Percentiles rank a stretch among this genome's conserved stretches.
These are phyloP conservation scores for Lypha dubia DNA, from an alignment of 2,888 invertebrate species.

Conservation along the genomic window DNA sequence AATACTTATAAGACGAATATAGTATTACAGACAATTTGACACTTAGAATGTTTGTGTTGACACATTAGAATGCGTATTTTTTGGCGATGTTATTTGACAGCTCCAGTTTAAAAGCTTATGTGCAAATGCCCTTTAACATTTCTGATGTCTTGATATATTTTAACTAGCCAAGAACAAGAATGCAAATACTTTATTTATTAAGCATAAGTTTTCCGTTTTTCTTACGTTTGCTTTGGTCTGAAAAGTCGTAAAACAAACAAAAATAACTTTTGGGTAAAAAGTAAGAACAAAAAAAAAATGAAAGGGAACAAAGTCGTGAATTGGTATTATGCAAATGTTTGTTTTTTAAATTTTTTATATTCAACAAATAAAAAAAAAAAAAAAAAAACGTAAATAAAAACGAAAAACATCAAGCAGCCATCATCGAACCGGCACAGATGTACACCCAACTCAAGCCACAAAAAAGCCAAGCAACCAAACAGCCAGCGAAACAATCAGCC, in stretches of 20 bases:
- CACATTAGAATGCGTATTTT: not conserved
- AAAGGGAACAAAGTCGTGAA: conserved; percentile 20
- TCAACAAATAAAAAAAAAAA: not conserved
- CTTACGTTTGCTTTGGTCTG: conserved; percentile 11
- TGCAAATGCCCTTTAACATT: conserved; percentile 27
- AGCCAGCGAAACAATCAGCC: conserved; percentile 26
- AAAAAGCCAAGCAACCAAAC: conserved; percentile 41
- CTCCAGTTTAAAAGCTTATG: conserved; percentile 11
- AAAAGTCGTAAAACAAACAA: too few species aligned
- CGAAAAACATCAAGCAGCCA: not conserved
- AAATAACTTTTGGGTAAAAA: too few species aligned
- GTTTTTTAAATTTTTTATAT: conserved; percentile 27
- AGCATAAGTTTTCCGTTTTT: conserved; percentile 19
- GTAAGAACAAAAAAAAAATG: conserved; percentile 36
- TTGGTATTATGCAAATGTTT: conserved; percentile 54
- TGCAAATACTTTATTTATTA: not conserved
- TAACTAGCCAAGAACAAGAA: not conserved
- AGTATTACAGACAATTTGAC: not conserved
- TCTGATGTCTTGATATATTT: not conserved
- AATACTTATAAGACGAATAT: not conserved
- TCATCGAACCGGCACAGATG: not conserved
- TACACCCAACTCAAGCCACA: conserved; percentile 3
- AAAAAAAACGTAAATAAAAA: not conserved
- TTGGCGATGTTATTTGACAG: conserved; percentile 6
- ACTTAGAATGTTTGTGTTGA: not conserved